A percentile compares a stretch with the other conserved stretches of the same genome.
These are phyloP conservation scores for Eospalax fontanierii DNA, from an alignment of 2,797 vertebrate species.

Conservation along the genomic window DNA sequence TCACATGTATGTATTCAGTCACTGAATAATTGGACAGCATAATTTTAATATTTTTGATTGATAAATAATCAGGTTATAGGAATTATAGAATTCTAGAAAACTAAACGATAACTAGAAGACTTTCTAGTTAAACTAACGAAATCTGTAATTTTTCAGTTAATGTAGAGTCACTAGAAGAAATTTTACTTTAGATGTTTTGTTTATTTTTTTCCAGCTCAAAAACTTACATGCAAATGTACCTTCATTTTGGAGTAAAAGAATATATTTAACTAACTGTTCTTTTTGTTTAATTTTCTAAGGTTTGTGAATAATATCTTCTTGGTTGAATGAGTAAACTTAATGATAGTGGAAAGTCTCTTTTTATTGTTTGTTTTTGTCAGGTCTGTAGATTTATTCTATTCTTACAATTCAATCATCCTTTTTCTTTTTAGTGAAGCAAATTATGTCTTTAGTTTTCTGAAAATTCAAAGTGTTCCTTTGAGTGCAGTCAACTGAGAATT, in stretches of 20 bases:
- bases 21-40: background rate
- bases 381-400: conserved; percentile 58
- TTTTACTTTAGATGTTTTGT: conserved; percentile 44
- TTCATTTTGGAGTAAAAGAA: conserved; percentile 54
- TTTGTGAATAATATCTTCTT: conserved; percentile 57
- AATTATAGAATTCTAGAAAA: conserved; percentile 29
- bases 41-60: conserved; percentile 20
- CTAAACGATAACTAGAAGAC: background rate
- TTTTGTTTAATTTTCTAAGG: conserved; percentile 56
- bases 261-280: conserved; percentile 58
- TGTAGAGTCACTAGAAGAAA: background rate
- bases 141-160: conserved; percentile 44
- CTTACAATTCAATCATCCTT: conserved; percentile 54
- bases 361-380: conserved; percentile 32
- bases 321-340: conserved; percentile 68
- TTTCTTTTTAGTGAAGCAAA: conserved; percentile 62
- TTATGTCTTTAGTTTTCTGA: conserved; percentile 21
- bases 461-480: conserved; percentile 32
- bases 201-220: conserved; percentile 22
- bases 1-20: background rate
- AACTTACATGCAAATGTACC: background rate
- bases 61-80: background rate
- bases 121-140: conserved; percentile 51
- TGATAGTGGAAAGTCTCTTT: conserved; percentile 57
- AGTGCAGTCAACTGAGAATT: conserved; percentile 8